These are phyloP conservation scores for Discoglossus pictus DNA, from an alignment of 2,797 vertebrate species.

Conservation along the genomic window DNA sequence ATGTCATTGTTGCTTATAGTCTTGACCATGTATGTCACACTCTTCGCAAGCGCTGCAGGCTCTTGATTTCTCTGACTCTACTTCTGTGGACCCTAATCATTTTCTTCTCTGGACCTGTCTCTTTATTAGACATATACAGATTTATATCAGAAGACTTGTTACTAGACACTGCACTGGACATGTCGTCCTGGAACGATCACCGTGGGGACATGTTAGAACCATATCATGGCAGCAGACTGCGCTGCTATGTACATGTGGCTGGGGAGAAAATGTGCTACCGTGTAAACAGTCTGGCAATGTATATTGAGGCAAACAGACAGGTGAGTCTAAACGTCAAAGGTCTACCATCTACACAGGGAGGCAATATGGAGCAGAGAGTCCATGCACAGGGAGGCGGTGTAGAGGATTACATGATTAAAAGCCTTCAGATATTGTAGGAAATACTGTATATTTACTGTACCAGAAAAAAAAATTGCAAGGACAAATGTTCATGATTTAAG, in stretches of 20 bases:
- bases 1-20: no score
- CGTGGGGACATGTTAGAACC: constrained; percentile 87
- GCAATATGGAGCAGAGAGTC: no score
- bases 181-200: constrained; percentile 92
- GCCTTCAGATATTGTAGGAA: no score
- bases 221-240: constrained; percentile 83
- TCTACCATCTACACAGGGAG: no score
- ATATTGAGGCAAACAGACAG: constrained; percentile 93
- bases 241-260: constrained; percentile 95
- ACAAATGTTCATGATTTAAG: no score
- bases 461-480: no score
- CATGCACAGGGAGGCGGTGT: no score
- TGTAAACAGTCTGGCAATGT: constrained; percentile 89
- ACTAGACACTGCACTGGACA: constrained; percentile 80
- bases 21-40: no score
- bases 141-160: constrained; percentile 77
- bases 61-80: not conserved
- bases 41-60: no score
- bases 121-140: constrained; percentile 74
- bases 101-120: not conserved
- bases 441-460: no score
- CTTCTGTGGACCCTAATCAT: not conserved
- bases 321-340: no score
- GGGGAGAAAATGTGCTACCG: constrained; percentile 90
- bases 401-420: no score